Evolutionary conservation across 2,797 vertebrate genomes (phyloP), one percentile per base, ranked within the genome.

Genomic region (Holocentrus rufus): DNA sequence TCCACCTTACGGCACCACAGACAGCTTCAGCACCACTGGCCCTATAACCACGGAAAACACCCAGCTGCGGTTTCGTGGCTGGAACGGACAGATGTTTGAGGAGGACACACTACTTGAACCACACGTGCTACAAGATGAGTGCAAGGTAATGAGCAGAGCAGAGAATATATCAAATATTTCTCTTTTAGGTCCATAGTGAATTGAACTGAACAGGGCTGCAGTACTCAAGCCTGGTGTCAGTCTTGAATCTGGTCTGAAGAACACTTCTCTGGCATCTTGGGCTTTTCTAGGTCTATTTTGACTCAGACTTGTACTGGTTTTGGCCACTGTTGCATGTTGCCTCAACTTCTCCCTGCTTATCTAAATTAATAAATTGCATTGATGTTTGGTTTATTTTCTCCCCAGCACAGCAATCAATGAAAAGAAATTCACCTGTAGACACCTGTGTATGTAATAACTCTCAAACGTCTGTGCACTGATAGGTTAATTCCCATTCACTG

Each of bases 81-180:
- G 98, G 98, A 98, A 96, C 13, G 96, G 96, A 67, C 95, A 96
- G 81, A 93, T 91, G 74, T 96, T 96, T 90, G 92, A 95, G 92
- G 93, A 93, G 92, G 91, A 95, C 79, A 93, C 94, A 0, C 82
- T 93, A 87, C 94, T 95, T 93, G 94, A 96, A 94, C 96, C 96
- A 27, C 90, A 93, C 63, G 92, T 96, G 78, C 90, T 97, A 87
- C 90, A 92, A 87, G 95, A 99, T 72, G 94, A 97, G 79, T 98
- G 97, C 95, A 95, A 95, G 96, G 97, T 99, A 94, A 94, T 7
- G 25, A 58, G 18, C 18, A 30, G n/a, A 56, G 46, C 17, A 69
- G n/a, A 68, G 2, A 57, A 13, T 10, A 14, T 5, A 36, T 31
- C 2, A 54, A 13, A 25, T 47, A 14, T 14, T 47, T 5, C 15